phyloP scores from a whole-genome alignment of 2,113 vertebrate genomes.

The Xenus cinereus region DNA sequence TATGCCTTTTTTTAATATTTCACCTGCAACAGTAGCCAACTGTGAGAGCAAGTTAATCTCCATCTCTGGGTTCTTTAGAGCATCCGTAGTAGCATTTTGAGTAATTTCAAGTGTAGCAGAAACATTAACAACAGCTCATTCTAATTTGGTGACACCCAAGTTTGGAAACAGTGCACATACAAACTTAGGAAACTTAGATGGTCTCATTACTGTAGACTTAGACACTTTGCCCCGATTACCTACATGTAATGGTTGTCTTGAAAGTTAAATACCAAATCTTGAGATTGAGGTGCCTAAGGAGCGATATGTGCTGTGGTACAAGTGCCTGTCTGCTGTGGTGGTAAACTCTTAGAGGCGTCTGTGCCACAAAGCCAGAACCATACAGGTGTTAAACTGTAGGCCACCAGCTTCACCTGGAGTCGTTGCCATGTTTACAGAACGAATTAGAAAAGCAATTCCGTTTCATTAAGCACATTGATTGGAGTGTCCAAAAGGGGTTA shows the following conservation, averaged over 20 bases:
- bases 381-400: not conserved
- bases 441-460: not conserved
- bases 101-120: not conserved
- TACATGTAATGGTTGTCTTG: not conserved
- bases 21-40: not conserved
- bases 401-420: not conserved
- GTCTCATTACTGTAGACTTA: not conserved
- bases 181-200: not conserved
- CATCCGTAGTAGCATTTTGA: not conserved
- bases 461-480: not conserved
- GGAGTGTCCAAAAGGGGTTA: not conserved
- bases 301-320: not conserved
- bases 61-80: not conserved
- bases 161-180: rapidly evolving
- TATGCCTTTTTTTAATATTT: not conserved
- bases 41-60: not conserved
- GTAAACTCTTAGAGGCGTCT: not conserved
- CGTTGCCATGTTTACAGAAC: not conserved
- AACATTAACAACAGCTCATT: not conserved
- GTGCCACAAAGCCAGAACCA: not conserved
- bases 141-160: not conserved
- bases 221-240: not conserved
- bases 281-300: not conserved
- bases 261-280: not conserved
- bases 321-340: not conserved